A percentile compares a stretch with the other conserved stretches of the same genome.
phyloP scores from a whole-genome alignment of 2,888 invertebrate species.

The Acleris laterana region DNA sequence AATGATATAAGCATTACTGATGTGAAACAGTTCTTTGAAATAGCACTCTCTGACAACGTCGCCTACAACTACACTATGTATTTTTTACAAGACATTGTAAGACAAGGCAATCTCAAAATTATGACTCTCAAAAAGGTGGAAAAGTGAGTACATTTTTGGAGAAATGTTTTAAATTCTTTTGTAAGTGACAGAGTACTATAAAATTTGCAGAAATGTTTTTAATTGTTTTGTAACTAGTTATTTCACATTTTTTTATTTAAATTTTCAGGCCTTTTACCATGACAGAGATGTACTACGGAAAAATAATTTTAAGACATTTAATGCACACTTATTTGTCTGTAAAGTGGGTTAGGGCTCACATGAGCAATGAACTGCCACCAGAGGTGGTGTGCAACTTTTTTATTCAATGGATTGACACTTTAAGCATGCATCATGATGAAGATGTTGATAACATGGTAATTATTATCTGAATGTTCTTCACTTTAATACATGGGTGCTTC shows the following conservation, averaged over 20 bases:
- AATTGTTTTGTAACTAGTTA: no score
- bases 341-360: slow-evolving; percentile 58
- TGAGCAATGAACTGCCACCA: slow-evolving; percentile 51
- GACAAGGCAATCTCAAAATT: slow-evolving; percentile 44
- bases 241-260: slow-evolving; percentile 5
- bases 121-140: slow-evolving; percentile 40
- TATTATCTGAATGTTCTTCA: not conserved
- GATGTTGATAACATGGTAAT: slow-evolving; percentile 52
- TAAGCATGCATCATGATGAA: slow-evolving; percentile 53
- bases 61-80: slow-evolving; percentile 59
- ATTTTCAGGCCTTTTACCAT: slow-evolving; percentile 60
- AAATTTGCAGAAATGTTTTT: no score
- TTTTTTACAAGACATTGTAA: slow-evolving; percentile 59
- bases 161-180: not conserved
- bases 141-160: slow-evolving; percentile 48
- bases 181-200: no score
- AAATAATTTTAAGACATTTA: slow-evolving; percentile 55
- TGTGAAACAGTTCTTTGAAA: slow-evolving; percentile 50
- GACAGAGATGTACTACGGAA: slow-evolving; percentile 66
- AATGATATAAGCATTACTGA: slow-evolving; percentile 53
- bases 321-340: slow-evolving; percentile 58
- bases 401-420: slow-evolving; percentile 66
- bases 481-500: no score
- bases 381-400: slow-evolving; percentile 62
- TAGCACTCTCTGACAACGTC: slow-evolving; percentile 50